These are phyloP conservation scores for Tenrec ecaudatus DNA, from an alignment of 2,113 vertebrate species.

Conservation along the genomic window DNA sequence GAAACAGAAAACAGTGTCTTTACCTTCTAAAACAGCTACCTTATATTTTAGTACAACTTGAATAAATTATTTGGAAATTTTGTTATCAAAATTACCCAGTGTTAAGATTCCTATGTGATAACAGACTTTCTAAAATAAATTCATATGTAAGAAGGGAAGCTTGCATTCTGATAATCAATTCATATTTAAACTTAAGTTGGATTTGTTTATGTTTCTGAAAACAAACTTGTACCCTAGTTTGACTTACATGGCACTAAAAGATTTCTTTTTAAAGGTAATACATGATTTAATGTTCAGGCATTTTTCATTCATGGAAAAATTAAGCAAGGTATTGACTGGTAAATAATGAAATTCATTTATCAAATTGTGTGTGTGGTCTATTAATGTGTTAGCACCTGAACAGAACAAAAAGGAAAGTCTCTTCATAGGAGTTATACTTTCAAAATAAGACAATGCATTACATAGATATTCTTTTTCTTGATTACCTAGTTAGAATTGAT, in stretches of 20 bases:
- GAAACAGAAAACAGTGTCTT: neutral
- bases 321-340: neutral
- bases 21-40: conserved; percentile 32
- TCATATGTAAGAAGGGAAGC: conserved; percentile 22
- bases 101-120: conserved; percentile 19
- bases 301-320: conserved; percentile 30
- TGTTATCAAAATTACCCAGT: conserved; percentile 41
- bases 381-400: neutral
- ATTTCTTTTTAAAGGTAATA: neutral
- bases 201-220: neutral
- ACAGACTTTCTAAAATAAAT: conserved; percentile 59
- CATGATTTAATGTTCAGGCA: neutral
- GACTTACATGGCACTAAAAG: neutral
- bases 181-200: conserved; percentile 48
- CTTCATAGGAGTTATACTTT: neutral
- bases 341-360: conserved; percentile 12
- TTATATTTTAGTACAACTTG: neutral
- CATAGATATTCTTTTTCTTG: neutral
- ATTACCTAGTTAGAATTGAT: neutral
- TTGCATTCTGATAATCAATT: conserved; percentile 18
- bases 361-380: neutral
- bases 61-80: conserved; percentile 54
- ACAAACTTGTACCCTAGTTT: neutral
- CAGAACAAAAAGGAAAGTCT: neutral
- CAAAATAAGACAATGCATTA: neutral